phyloP scores from a whole-genome alignment of 1,140 invertebrate genomes.

The Drosophila obscura region DNA sequence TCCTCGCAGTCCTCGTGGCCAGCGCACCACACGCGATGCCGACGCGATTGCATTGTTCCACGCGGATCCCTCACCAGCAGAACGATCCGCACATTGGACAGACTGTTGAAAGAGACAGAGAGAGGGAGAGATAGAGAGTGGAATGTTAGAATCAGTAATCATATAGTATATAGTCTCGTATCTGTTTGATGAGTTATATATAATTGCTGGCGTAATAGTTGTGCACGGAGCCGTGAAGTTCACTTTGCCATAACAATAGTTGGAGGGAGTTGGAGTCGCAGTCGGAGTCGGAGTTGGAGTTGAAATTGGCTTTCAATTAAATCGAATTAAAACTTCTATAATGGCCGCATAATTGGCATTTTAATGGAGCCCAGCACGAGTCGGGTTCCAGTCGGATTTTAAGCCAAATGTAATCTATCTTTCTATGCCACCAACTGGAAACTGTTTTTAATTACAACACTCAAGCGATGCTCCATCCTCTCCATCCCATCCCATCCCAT shows the following conservation, averaged over 20 bases:
- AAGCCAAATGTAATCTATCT: conserved; percentile 13
- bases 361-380: conserved; percentile 35
- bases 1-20: conserved; percentile 92
- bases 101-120: conserved; percentile 83
- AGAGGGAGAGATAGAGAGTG: neutral
- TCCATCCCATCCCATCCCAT: too few species aligned
- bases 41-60: conserved; percentile 93
- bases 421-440: conserved; percentile 8
- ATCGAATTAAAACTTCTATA: conserved; percentile 58
- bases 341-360: conserved; percentile 58
- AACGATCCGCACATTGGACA: conserved; percentile 89
- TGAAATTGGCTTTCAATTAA: conserved; percentile 70
- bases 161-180: conserved; percentile 27
- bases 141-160: conserved; percentile 21
- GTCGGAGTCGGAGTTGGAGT: conserved; percentile 5
- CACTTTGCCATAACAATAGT: conserved; percentile 61
- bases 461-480: conserved; percentile 18
- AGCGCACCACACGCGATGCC: conserved; percentile 93
- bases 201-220: conserved; percentile 66
- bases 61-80: conserved; percentile 93
- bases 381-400: neutral
- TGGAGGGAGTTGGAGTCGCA: neutral
- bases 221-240: conserved; percentile 70
- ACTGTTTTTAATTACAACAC: conserved; percentile 47
- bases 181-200: conserved; percentile 29